Percentiles rank a stretch among this genome's conserved stretches.
phyloP scores from a whole-genome alignment of 1,140 invertebrate genomes.

The Hesperophylax magnus region DNA sequence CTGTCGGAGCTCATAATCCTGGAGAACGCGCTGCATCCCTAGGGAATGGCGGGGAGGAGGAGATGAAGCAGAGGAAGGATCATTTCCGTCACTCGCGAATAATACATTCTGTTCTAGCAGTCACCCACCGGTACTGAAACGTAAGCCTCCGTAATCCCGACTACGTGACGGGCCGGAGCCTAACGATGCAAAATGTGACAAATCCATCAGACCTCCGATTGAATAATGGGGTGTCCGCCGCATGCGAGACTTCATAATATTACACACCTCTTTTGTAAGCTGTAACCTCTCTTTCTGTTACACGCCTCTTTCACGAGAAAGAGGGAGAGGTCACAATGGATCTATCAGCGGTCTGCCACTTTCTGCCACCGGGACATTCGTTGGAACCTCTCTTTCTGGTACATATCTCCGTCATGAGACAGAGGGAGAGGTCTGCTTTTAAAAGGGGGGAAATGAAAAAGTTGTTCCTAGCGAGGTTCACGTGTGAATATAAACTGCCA shows the following conservation, averaged over 20 bases:
- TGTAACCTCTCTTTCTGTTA: too few relatives aligned
- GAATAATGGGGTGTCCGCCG: constrained; percentile 24
- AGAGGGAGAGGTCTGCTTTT: background rate
- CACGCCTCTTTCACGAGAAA: too few relatives aligned
- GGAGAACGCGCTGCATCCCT: background rate
- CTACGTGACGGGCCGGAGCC: constrained; percentile 11
- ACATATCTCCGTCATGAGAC: too few relatives aligned
- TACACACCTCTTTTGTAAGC: too few relatives aligned
- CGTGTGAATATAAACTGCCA: constrained; percentile 1
- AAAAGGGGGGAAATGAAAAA: constrained; percentile 7
- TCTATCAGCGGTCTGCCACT: too few relatives aligned
- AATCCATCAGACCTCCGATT: constrained; percentile 31
- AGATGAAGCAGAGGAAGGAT: background rate
- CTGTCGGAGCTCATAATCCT: constrained; percentile 4
- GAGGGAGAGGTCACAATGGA: too few relatives aligned
- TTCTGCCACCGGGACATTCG: too few relatives aligned
- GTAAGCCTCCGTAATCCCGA: background rate
- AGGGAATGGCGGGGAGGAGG: background rate
- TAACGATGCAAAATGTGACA: constrained; percentile 31
- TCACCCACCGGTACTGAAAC: too few relatives aligned
- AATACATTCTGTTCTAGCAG: constrained; percentile 7
- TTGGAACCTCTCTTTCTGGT: too few relatives aligned
- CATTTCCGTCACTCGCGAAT: constrained; percentile 14
- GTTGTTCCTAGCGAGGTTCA: background rate
- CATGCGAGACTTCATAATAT: background rate